These are phyloP conservation scores for Acropora tenuis DNA, from an alignment of 64 coral and sea anemone genomes.

Conservation along the genomic window DNA sequence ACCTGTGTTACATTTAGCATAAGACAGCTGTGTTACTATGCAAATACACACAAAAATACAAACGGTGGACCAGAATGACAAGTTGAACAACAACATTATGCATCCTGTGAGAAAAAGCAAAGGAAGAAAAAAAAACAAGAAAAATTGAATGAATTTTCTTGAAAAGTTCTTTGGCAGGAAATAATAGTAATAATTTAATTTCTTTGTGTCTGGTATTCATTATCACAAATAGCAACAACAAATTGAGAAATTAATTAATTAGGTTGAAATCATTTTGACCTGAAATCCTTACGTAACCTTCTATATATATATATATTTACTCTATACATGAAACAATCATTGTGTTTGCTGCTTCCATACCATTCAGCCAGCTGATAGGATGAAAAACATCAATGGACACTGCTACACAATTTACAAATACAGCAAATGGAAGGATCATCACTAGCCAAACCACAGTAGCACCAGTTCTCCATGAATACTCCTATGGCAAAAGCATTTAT, in stretches of 20 bases:
- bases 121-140: too few species aligned
- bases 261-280: too few species aligned
- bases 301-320: too few species aligned
- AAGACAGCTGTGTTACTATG: conserved; percentile 51
- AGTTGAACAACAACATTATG: background rate
- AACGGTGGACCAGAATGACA: conserved; percentile 63
- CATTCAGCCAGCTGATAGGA: conserved; percentile 76
- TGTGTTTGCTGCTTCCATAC: conserved; percentile 10
- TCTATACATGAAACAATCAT: too few species aligned
- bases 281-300: too few species aligned
- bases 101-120: background rate
- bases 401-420: conserved; percentile 47
- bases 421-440: conserved; percentile 58
- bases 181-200: too few species aligned
- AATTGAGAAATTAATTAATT: too few species aligned
- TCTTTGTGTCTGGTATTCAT: too few species aligned
- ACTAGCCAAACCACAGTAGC: conserved; percentile 80
- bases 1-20: conserved; percentile 84
- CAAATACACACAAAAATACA: conserved; percentile 55
- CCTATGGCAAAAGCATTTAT: conserved; percentile 1
- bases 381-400: conserved; percentile 72
- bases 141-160: too few species aligned
- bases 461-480: conserved; percentile 76
- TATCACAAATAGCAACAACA: too few species aligned
- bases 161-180: too few species aligned